phyloP scores from a whole-genome alignment of 1,140 invertebrate species.

The Trachymyrmex septentrionalis region DNA sequence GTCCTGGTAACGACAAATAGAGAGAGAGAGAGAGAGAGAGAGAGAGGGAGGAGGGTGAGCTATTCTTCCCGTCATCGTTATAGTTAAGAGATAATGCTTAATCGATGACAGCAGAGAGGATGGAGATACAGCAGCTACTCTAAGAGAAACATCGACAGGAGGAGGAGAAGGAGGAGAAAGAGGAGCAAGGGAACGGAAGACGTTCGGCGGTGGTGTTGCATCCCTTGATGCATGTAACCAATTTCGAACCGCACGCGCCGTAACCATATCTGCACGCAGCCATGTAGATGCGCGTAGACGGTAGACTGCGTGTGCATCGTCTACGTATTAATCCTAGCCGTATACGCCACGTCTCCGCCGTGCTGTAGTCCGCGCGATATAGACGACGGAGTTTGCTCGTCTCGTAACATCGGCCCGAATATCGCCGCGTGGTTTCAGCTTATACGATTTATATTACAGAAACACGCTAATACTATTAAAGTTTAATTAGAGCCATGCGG shows the following conservation, averaged over 20 bases:
- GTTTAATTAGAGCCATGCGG: constrained; percentile 43
- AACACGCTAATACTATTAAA: constrained; percentile 43
- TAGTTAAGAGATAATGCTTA: constrained; percentile 71
- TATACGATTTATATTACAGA: constrained; percentile 40
- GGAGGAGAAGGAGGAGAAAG: not conserved
- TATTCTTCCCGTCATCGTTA: constrained; percentile 42
- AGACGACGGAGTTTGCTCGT: constrained; percentile 15
- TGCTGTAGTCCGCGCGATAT: not conserved
- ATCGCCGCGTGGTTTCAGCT: constrained; percentile 44
- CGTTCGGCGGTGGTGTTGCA: constrained; percentile 49
- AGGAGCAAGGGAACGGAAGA: constrained; percentile 60
- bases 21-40: not conserved
- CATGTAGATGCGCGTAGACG: constrained; percentile 56
- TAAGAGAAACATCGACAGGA: not conserved
- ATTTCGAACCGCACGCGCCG: constrained; percentile 72
- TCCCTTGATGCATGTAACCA: constrained; percentile 71
- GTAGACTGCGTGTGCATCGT: constrained; percentile 24
- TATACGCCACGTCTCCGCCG: constrained; percentile 20
- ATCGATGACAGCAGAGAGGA: constrained; percentile 62
- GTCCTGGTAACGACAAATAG: not conserved
- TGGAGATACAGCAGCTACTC: constrained; percentile 12
- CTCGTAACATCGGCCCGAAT: not conserved
- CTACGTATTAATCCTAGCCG: constrained; percentile 63
- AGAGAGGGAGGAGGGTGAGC: not conserved
- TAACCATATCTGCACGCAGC: constrained; percentile 72